phyloP scores from a whole-genome alignment of 2,888 invertebrate genomes.

The Salticus scenicus region DNA sequence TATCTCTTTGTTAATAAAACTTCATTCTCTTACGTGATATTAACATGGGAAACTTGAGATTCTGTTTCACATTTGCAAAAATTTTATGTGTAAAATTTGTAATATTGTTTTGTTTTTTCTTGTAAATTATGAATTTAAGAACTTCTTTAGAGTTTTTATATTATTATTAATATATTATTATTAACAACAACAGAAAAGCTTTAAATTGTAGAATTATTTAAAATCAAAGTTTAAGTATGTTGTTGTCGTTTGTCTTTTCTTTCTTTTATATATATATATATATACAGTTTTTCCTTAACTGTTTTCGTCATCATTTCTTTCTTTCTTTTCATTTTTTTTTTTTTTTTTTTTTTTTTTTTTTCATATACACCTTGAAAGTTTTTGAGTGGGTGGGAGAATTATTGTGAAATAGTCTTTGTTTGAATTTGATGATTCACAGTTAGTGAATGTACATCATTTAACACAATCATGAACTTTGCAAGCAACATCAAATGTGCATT shows the following conservation, averaged over 20 bases:
- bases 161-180: neutral
- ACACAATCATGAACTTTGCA: conserved; percentile 6
- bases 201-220: neutral
- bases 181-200: neutral
- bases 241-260: neutral
- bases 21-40: conserved; percentile 19
- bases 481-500: neutral
- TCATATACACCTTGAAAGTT: no score
- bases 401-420: no score
- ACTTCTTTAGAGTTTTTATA: neutral
- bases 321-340: no score
- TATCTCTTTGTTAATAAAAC: conserved; percentile 54
- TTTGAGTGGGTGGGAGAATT: no score
- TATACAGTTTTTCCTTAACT: no score
- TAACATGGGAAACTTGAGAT: neutral
- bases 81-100: neutral
- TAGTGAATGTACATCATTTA: neutral
- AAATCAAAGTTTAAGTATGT: neutral
- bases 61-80: neutral
- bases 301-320: no score
- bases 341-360: no score
- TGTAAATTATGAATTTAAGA: neutral
- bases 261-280: neutral
- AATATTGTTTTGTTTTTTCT: neutral
- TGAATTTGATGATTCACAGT: neutral